Percentiles rank a stretch among this genome's conserved stretches.
These are phyloP conservation scores for Nibea albiflora DNA, from an alignment of 2,113 vertebrate species.

Conservation along the genomic window DNA sequence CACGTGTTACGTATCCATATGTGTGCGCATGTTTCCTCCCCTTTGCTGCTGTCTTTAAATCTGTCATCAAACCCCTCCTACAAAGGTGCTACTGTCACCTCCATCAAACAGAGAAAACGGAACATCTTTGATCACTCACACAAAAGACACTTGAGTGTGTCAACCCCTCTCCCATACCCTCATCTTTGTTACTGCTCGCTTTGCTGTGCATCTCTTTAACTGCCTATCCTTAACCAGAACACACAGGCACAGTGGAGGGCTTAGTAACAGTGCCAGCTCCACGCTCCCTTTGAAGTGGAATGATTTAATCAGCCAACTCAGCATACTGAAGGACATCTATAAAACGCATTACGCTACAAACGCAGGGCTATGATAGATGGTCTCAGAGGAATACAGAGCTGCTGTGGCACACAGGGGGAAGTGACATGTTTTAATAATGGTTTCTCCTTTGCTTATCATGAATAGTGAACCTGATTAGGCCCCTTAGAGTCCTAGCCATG, in stretches of 20 bases:
- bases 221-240: conserved; percentile 67
- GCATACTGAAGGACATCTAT: conserved; percentile 80
- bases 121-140: conserved; percentile 54
- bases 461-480: conserved; percentile 56
- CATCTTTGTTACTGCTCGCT: conserved; percentile 45
- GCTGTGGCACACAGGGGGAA: conserved; percentile 42
- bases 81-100: conserved; percentile 9
- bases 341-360: conserved; percentile 74
- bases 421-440: conserved; percentile 67
- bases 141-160: conserved; percentile 56
- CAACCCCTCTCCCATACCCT: conserved; percentile 27
- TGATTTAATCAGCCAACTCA: conserved; percentile 79
- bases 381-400: conserved; percentile 60
- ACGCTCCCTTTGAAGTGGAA: conserved; percentile 67
- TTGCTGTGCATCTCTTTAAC: conserved; percentile 53
- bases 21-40: neutral
- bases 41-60: conserved; percentile 39
- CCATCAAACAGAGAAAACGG: conserved; percentile 41
- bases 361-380: conserved; percentile 69
- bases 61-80: conserved; percentile 39
- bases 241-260: conserved; percentile 49
- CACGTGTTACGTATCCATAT: neutral
- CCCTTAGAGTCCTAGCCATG: conserved; percentile 13
- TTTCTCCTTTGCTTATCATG: conserved; percentile 50
- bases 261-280: conserved; percentile 58